Evolutionary conservation across 2,797 vertebrate genomes (phyloP), one percentile per base, ranked within the genome.

Genomic region (Sparus aurata): DNA sequence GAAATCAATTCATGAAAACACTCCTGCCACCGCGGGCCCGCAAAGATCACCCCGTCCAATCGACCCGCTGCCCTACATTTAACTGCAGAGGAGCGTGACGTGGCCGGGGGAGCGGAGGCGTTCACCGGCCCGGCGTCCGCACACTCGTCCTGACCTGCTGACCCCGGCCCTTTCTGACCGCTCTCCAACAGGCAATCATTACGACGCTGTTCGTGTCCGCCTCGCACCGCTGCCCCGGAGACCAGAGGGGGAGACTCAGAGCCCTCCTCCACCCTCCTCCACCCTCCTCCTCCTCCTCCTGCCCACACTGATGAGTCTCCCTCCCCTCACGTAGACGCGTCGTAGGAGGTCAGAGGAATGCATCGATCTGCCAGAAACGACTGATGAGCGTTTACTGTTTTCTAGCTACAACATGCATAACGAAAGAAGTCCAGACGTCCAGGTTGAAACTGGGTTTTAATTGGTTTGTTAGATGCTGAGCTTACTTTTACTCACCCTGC

Each of bases 1-100:
- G 68, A 86, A 89, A 91, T 91, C 82, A 85, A 87, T 86, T 75
- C 23, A 62, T 67, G 75, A 84, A 82, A 84, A 89, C 71, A 7
- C 45, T 81, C 55, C 65, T 34, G 30, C 62, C 45, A 70, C 72
- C 65, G 53, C 2, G 4, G 53, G 62, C 75, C 83, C 55, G 75
- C 55, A 75, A 3, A 85, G 77, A 80, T 85, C 72, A 58, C 20
- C 55, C 16, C 2, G 49, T 62, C 41, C 64, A 41, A 86, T 89
- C 62, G 60, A 92, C 90, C 85, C 3, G 67, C 69, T 80, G 77
- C 60, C 80, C 84, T 59, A 73, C 62, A 69, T 87, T 76, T 80
- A 73, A 63, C 74, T 18, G 15, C 76, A 17, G 57, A 68, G 25
- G 77, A 62, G 25, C 34, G 69, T 41, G 77, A 77, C 53, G 23